Base-by-base conservation (phyloP, 2,888 invertebrate species). In the Lapara coniferarum region DNA sequence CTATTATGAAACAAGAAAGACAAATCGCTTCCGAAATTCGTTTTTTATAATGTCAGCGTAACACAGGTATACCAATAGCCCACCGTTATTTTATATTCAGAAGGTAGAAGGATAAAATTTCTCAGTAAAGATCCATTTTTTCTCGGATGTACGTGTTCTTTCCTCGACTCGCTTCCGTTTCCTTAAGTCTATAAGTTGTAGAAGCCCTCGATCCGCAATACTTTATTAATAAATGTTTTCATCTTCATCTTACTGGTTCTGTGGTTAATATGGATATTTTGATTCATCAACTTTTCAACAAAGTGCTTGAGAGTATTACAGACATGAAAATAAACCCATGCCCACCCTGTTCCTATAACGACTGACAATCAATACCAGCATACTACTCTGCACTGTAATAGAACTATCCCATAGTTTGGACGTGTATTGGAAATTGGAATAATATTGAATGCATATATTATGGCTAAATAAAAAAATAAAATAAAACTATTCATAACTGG, bases 61-160 rank as follows among this genome's bases (percentile, higher is more conserved):
- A 56, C 8, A 44, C 59, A 59, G n/a, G 16, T 59, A 59, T 3
- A 19, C 6, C n/a, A 13, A 56, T 56, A 19, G 19, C 56, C 12
- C 49, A 13, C 19, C 25, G 46, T 46, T 2, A 63, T 63, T 46
- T 63, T 46, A 49, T 49, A 63, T 63, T 63, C 63, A 19, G 46
- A 46, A 63, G 49, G 19, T 19, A 7, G 63, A 63, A 59, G 16
- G 19, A 63, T 49, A 19, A 49, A 63, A 63, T 49, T 63, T 63
- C 63, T 63, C 19, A 63, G 19, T 7, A 49, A 63, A 63, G 19
- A 63, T 12, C 51, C 37, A n/a, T 63, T 49, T 63, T 49, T 63
- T 46, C 63, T 13, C 63, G 63, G 49, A 49, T 19, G 46, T 63
- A 25, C 63, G 49, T 63, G 49, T 63, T 19, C 19, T 46, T 63